A percentile compares a stretch with the other conserved stretches of the same genome.
These are phyloP conservation scores for Rhombomys opimus DNA, from an alignment of 2,113 vertebrate species.

Conservation along the genomic window DNA sequence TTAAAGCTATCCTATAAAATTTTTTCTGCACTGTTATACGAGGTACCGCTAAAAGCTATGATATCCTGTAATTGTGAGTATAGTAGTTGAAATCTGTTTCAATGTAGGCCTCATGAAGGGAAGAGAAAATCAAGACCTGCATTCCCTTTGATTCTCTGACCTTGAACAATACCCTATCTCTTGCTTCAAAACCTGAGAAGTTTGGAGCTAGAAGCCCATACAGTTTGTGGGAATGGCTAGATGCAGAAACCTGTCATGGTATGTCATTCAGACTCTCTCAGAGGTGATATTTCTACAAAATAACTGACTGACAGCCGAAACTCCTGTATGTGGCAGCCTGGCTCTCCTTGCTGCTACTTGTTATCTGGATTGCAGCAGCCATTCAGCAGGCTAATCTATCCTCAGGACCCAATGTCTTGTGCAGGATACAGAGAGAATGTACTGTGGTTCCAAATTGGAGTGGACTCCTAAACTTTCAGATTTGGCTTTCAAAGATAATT, in stretches of 20 bases:
- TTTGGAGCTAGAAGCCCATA: not conserved
- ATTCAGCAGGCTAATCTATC: not conserved
- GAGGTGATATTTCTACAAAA: not conserved
- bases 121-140: not conserved
- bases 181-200: not conserved
- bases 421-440: too few relatives aligned
- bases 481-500: not conserved
- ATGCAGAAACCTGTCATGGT: not conserved
- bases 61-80: not conserved
- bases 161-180: not conserved
- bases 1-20: slow-evolving; percentile 55
- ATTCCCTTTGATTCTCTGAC: slow-evolving; percentile 29
- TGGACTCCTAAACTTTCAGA: not conserved
- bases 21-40: not conserved
- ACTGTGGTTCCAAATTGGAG: slow-evolving; percentile 26
- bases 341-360: not conserved
- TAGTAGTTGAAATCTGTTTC: slow-evolving; percentile 46
- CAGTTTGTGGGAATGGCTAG: not conserved
- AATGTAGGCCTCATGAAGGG: not conserved
- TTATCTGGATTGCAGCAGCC: not conserved
- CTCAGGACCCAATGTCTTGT: slow-evolving; percentile 12
- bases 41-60: not conserved
- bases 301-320: not conserved
- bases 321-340: accelerated
- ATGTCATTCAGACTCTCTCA: not conserved